A percentile compares a stretch with the other conserved stretches of the same genome.
phyloP scores from a whole-genome alignment of 2,113 vertebrate species.

The Uria aalge region DNA sequence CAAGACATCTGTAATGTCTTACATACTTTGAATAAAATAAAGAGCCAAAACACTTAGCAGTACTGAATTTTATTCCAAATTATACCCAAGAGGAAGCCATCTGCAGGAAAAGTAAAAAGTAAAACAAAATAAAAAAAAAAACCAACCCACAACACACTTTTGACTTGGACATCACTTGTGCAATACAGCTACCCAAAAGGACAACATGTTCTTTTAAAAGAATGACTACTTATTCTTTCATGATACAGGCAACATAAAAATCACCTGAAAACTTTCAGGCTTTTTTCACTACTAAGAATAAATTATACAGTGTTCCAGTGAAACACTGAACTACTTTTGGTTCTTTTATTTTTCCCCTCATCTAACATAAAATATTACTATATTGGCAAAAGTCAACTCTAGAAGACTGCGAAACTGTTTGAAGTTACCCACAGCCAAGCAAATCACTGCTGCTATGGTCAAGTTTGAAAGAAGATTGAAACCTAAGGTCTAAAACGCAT shows the following conservation, averaged over 20 bases:
- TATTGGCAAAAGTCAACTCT: neutral
- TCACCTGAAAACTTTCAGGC: neutral
- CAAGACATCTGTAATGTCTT: slow-evolving; percentile 65
- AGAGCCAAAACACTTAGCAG: slow-evolving; percentile 59
- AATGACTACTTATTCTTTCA: slow-evolving; percentile 31
- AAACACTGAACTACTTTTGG: neutral
- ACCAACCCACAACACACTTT: neutral
- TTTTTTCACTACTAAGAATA: neutral
- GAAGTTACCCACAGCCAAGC: neutral
- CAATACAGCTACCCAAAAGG: slow-evolving; percentile 55
- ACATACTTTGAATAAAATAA: slow-evolving; percentile 53
- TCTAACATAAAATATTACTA: neutral
- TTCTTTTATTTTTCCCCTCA: neutral
- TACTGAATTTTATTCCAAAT: slow-evolving; percentile 56
- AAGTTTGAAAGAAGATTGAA: neutral
- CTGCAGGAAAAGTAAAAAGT: slow-evolving; percentile 60
- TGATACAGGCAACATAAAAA: slow-evolving; percentile 21
- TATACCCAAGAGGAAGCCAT: slow-evolving; percentile 67
- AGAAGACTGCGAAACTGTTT: neutral
- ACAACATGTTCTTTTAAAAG: slow-evolving; percentile 57
- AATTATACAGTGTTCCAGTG: neutral
- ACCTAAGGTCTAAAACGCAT: neutral
- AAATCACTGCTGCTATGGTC: neutral
- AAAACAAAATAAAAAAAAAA: neutral
- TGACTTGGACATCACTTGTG: slow-evolving; percentile 47